Percentiles rank a stretch among this genome's conserved stretches.
phyloP scores from a whole-genome alignment of 2,113 vertebrate genomes.

The Lycaon pictus region DNA sequence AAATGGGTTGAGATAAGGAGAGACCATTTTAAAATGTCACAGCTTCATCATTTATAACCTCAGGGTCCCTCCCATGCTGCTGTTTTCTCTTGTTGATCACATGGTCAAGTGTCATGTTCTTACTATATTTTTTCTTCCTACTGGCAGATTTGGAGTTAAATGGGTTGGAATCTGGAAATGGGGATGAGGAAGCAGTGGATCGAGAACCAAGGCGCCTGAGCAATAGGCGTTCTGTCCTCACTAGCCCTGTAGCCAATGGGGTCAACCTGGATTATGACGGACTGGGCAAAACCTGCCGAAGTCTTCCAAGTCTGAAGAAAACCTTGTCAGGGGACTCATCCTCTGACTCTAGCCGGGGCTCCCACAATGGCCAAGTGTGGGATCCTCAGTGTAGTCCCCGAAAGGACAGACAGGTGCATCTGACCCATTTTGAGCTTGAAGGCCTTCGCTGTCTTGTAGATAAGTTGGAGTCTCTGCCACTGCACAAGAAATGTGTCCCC shows the following conservation, averaged over 20 bases:
- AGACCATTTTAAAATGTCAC: neutral
- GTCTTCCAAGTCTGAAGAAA: conserved; percentile 87
- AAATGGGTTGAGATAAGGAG: neutral
- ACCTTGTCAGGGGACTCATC: conserved; percentile 87
- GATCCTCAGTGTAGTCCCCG: conserved; percentile 84
- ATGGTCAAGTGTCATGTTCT: neutral
- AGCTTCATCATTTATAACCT: neutral
- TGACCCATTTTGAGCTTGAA: conserved; percentile 96
- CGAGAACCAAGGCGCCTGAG: conserved; percentile 85
- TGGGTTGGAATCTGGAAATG: conserved; percentile 85
- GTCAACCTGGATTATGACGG: conserved; percentile 88
- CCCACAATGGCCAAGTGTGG: conserved; percentile 89
- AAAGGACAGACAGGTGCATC: conserved; percentile 88
- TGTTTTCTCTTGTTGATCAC: neutral
- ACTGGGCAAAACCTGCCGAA: conserved; percentile 85
- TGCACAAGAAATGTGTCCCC: conserved; percentile 97
- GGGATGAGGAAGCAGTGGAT: conserved; percentile 85
- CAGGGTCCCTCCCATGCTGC: neutral
- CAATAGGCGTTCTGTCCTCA: conserved; percentile 86
- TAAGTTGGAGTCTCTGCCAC: conserved; percentile 95
- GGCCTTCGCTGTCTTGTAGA: conserved; percentile 95
- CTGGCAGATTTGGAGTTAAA: conserved; percentile 89
- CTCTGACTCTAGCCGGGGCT: conserved; percentile 86
- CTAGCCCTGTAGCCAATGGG: conserved; percentile 89
- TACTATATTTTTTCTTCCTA: neutral